These are phyloP conservation scores for Goniozus legneri DNA, from an alignment of 1,140 invertebrate genomes.

Conservation along the genomic window DNA sequence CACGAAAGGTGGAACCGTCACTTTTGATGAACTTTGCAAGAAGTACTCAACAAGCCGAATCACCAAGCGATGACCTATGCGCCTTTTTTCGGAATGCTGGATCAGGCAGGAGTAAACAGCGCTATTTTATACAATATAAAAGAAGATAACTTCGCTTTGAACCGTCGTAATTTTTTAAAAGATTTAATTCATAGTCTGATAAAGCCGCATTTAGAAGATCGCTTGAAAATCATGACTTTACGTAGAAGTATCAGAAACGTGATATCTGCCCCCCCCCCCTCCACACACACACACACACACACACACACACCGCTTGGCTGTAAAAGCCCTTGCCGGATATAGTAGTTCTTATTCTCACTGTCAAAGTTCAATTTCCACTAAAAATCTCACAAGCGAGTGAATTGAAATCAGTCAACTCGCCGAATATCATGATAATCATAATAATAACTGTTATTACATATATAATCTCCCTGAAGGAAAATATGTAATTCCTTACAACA, in stretches of 20 bases:
- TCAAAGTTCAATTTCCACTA: too few species aligned
- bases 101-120: constrained; percentile 31
- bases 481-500: not conserved
- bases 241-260: not conserved
- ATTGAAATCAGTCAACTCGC: too few species aligned
- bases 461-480: too few species aligned
- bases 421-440: too few species aligned
- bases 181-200: constrained; percentile 8
- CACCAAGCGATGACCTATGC: constrained; percentile 42
- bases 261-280: too few species aligned
- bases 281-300: too few species aligned
- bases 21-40: constrained; percentile 41
- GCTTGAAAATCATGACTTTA: constrained; percentile 3
- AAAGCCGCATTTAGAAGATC: constrained; percentile 11
- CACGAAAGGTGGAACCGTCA: constrained; percentile 48
- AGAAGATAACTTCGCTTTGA: constrained; percentile 6
- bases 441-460: too few species aligned
- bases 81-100: constrained; percentile 31
- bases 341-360: too few species aligned
- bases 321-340: too few species aligned
- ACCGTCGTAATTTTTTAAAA: constrained; percentile 9
- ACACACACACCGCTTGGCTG: too few species aligned
- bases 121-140: constrained; percentile 13
- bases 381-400: too few species aligned
- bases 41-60: constrained; percentile 33